phyloP scores from a whole-genome alignment of 2,888 invertebrate species.

The Tetranychus piercei region DNA sequence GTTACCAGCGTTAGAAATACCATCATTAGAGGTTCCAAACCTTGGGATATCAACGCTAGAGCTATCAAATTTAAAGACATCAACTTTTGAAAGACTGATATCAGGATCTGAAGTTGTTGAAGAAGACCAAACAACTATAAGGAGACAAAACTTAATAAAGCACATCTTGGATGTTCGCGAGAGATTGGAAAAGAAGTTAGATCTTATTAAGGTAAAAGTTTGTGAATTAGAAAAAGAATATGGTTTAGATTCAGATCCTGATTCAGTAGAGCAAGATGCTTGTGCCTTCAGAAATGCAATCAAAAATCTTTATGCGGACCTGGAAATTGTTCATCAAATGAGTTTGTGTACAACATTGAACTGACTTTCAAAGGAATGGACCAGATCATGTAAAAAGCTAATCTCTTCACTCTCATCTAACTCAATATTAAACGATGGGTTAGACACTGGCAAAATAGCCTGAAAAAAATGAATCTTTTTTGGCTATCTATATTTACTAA shows the following conservation, averaged over 20 bases:
- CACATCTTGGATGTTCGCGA: conserved; percentile 10
- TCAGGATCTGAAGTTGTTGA: neutral
- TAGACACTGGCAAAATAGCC: no score
- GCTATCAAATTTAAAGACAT: no score
- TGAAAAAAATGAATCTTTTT: no score
- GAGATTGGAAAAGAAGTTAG: neutral
- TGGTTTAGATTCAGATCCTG: neutral
- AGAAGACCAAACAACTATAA: neutral
- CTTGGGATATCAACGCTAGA: no score
- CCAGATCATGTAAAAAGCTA: no score
- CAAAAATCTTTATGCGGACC: conserved; percentile 12
- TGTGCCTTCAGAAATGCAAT: neutral
- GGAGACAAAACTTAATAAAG: conserved; percentile 8
- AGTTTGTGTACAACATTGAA: neutral
- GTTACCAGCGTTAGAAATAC: no score
- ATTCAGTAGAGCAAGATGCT: neutral
- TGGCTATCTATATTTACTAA: no score
- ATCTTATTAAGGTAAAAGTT: neutral
- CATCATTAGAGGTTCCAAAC: no score
- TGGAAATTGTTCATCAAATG: conserved; percentile 9
- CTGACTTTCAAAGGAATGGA: no score
- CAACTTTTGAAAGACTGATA: no score
- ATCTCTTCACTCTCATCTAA: no score
- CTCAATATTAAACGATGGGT: no score
- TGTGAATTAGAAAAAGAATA: conserved; percentile 10